Conservation (phyloP, 1,140 invertebrate species). For the fruit fly (Drosophila melanogaster) region DNA sequence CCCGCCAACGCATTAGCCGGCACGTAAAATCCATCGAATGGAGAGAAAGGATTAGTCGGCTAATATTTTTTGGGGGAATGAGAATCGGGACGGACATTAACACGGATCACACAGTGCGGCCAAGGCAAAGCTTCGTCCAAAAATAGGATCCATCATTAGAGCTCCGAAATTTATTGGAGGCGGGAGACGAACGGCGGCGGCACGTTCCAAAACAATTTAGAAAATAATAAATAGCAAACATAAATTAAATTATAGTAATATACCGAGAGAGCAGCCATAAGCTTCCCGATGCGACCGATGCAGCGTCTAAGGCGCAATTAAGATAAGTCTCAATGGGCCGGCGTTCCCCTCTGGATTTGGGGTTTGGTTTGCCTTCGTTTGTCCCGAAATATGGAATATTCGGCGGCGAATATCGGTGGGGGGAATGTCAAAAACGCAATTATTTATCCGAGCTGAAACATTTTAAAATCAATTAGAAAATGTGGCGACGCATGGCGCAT, state of each 20-base stretch:
- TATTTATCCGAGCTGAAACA: constrained; percentile 84
- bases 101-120: constrained; percentile 55
- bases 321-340: constrained; percentile 56
- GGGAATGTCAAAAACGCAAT: constrained; percentile 82
- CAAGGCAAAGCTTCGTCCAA: constrained; percentile 37
- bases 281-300: constrained; percentile 47
- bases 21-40: constrained; percentile 15
- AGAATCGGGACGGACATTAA: constrained; percentile 49
- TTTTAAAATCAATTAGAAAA: constrained; percentile 84
- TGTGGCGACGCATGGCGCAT: constrained; percentile 82
- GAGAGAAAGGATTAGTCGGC: constrained; percentile 58
- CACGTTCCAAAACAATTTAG: constrained; percentile 83
- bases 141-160: constrained; percentile 64
- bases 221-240: constrained; percentile 84
- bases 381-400: constrained; percentile 38
- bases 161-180: constrained; percentile 61
- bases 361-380: neutral
- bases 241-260: constrained; percentile 84
- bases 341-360: constrained; percentile 5
- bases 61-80: constrained; percentile 29
- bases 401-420: constrained; percentile 2
- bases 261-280: constrained; percentile 46
- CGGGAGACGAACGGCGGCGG: constrained; percentile 41
- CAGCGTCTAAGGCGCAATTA: constrained; percentile 60
- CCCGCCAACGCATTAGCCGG: constrained; percentile 10